Conservation (phyloP, 2,888 invertebrate species). For the Seira musarum region DNA sequence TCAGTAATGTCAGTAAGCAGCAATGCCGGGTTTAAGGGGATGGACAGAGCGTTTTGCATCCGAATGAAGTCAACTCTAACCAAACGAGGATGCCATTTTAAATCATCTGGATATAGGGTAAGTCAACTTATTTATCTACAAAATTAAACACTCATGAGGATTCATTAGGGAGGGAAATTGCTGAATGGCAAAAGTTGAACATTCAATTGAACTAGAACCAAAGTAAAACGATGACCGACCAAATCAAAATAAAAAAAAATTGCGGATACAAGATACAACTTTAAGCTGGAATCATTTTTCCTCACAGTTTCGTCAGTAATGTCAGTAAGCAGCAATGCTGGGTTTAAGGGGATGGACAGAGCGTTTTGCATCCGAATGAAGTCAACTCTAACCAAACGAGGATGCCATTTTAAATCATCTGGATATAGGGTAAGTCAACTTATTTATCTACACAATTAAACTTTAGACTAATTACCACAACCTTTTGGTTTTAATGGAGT, state of each 20-base stretch:
- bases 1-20: constrained; percentile 86
- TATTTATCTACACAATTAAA: too few species aligned
- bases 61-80: constrained; percentile 98
- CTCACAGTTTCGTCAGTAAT: constrained; percentile 86
- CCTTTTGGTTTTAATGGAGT: constrained; percentile 33
- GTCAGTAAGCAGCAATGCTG: constrained; percentile 81
- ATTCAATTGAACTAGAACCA: too few species aligned
- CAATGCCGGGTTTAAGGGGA: constrained; percentile 83
- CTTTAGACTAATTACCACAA: constrained; percentile 27
- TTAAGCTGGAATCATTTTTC: too few species aligned
- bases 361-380: constrained; percentile 98
- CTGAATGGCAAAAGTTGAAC: neutral
- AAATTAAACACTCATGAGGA: too few species aligned
- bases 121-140: constrained; percentile 72
- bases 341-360: constrained; percentile 88
- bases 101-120: constrained; percentile 96
- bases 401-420: constrained; percentile 97
- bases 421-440: constrained; percentile 93
- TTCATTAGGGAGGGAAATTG: constrained; percentile 7
- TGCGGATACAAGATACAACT: too few species aligned
- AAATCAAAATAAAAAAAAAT: too few species aligned
- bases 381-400: constrained; percentile 96
- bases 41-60: constrained; percentile 93
- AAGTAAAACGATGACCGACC: too few species aligned
- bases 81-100: constrained; percentile 97